Conservation (phyloP, 2,113 vertebrate species). For the Pygoscelis antarcticus region DNA sequence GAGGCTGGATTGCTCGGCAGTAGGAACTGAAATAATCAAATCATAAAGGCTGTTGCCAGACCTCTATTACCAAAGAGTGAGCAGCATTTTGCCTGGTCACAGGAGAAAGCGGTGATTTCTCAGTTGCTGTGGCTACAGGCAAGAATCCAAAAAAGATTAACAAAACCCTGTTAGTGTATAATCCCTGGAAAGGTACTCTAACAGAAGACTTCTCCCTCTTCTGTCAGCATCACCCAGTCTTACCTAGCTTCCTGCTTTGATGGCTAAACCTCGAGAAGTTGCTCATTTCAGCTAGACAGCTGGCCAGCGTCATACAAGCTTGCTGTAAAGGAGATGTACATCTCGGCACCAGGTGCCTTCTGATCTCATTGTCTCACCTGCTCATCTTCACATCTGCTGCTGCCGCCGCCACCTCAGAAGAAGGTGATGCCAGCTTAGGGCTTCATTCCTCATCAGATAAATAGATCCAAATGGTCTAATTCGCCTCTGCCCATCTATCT, state of each 20-base stretch:
- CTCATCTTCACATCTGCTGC: neutral
- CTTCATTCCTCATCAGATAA: neutral
- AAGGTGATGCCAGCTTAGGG: neutral
- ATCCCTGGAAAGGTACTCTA: constrained; percentile 26
- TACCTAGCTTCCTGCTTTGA: neutral
- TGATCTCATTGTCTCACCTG: neutral
- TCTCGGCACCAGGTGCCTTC: neutral
- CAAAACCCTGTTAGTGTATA: neutral
- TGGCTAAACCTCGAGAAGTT: neutral
- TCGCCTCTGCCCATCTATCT: neutral
- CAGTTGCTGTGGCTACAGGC: constrained; percentile 15
- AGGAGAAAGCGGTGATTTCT: neutral
- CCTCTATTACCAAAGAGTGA: neutral
- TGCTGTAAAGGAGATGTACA: neutral
- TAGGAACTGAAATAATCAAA: neutral
- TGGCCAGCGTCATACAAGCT: neutral
- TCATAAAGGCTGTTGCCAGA: neutral
- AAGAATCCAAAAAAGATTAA: constrained; percentile 19
- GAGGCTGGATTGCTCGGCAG: neutral
- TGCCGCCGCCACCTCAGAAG: neutral
- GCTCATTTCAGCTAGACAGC: neutral
- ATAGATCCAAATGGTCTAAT: neutral
- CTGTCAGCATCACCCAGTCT: neutral
- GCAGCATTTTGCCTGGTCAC: neutral
- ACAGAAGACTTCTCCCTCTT: neutral